Base-by-base conservation (phyloP, 2,797 vertebrate genomes). In the Peromyscus eremicus region DNA sequence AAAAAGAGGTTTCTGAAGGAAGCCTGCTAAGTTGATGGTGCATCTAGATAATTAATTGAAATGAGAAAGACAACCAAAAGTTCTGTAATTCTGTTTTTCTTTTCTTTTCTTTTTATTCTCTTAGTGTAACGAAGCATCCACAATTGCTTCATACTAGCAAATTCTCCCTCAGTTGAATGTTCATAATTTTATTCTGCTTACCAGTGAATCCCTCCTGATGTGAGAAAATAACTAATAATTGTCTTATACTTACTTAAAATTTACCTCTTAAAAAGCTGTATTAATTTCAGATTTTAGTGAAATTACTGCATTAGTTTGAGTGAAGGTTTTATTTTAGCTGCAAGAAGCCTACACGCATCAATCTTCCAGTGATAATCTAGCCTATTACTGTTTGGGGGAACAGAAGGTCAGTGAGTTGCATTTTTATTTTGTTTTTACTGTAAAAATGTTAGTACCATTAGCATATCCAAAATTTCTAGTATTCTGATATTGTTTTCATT, bases 41-140 rank as follows among this genome's bases (percentile, higher is more conserved):
- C 52, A 97, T 95, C 82, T 95, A 96, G 96, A 98, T 97, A 98
- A 98, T 98, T 98, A 98, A 98, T 94, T 96, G 97, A 98, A 98
- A 98, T 89, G 16, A 95, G 64, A 81, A 92, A 97, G 97, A 92
- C 46, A 97, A 95, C 37, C 66, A 27, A 70, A 64, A 73, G 81
- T 94, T 97, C 79, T 93, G 0, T 82, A 96, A 57, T 43, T 0
- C 0, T 55, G 14, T 73, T 79, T 5, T 21, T 73, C n/a, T 40
- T 21, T 55, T 55, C 55, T 13, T 34, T 80, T 8, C 25, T 97
- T 97, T 98, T 96, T 73, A 95, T 62, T 49, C 43, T 6, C 79
- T 98, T 85, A 97, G 94, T 87, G 88, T 94, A 92, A 86, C 27
- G 77, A 92, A 96, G 2, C 97, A 66, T 46, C 17, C 84, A 95